Evolutionary conservation across 2,797 vertebrate species (phyloP).

Genomic region (Apogon hyalosoma): DNA sequence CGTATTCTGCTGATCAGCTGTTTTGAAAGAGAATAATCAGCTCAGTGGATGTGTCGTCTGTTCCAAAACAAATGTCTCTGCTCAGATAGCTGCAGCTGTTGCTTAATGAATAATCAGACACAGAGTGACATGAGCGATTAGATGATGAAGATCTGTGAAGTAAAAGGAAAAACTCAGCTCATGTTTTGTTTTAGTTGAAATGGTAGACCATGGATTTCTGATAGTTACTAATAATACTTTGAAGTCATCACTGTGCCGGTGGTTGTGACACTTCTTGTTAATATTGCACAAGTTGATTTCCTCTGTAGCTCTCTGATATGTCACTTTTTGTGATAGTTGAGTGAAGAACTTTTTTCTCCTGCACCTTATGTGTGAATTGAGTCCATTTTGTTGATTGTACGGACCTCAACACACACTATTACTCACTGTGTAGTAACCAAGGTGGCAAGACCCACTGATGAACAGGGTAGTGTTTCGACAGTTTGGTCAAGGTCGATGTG

Average conservation of each 20-base stretch:
- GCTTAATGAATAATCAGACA: conserved; percentile 2
- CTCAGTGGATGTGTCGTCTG: not conserved
- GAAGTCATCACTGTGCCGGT: not conserved
- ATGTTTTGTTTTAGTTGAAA: not conserved
- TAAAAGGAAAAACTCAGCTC: not conserved
- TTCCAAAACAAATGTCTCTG: not conserved
- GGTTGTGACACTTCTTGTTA: conserved; percentile 30
- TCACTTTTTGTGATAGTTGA: not conserved
- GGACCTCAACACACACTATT: conserved; percentile 3
- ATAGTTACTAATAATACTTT: not conserved
- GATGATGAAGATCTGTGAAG: not conserved
- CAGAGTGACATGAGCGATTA: conserved; percentile 1
- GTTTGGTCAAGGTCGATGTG: not conserved
- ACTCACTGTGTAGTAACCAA: not conserved
- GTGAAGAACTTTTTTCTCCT: not conserved
- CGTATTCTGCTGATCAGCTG: too few species aligned
- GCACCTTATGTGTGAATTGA: not conserved
- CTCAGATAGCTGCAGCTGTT: not conserved
- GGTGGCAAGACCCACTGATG: too few species aligned
- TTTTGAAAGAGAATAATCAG: too few species aligned
- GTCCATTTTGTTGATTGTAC: conserved; percentile 3
- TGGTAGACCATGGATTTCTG: not conserved
- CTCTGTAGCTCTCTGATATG: not conserved
- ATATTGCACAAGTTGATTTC: conserved; percentile 38
- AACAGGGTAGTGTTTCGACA: not conserved